A percentile compares a stretch with the other conserved stretches of the same genome.
Conservation (phyloP, 2,888 invertebrate species). For the Esperia sulphurella region DNA sequence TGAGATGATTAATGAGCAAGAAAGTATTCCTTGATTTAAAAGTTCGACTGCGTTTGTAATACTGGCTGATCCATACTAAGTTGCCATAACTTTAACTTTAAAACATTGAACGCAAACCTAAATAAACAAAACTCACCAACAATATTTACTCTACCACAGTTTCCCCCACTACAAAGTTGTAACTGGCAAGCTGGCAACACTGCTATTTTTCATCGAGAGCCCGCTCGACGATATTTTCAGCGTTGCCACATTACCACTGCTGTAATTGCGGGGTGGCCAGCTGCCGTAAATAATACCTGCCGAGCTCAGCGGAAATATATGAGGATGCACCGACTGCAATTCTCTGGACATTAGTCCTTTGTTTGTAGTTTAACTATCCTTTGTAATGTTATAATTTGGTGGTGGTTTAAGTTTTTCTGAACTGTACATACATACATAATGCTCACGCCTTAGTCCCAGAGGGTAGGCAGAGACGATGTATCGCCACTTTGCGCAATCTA, state of each 20-base stretch:
- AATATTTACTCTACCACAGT: neutral
- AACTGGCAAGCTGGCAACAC: constrained; percentile 27
- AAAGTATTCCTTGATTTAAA: no score
- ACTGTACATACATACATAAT: no score
- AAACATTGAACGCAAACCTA: no score
- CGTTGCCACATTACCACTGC: constrained; percentile 41
- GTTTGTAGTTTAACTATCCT: constrained; percentile 11
- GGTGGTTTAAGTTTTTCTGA: no score
- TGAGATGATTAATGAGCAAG: no score
- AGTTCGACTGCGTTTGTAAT: no score
- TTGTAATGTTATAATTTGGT: no score
- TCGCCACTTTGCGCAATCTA: no score
- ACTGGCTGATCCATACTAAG: no score
- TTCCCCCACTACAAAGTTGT: constrained; percentile 3
- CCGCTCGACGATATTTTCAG: constrained; percentile 30
- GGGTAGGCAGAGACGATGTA: no score
- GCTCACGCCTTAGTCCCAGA: no score
- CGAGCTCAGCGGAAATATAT: constrained; percentile 13
- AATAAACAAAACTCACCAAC: neutral
- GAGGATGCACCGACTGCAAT: constrained; percentile 23
- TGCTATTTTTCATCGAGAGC: constrained; percentile 25
- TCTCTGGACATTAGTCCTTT: constrained; percentile 15
- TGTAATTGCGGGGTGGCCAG: constrained; percentile 41
- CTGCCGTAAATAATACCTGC: constrained; percentile 43
- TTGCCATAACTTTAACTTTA: no score